Conservation (phyloP, 2,113 vertebrate genomes). For the Lethenteron camtschaticum region DNA sequence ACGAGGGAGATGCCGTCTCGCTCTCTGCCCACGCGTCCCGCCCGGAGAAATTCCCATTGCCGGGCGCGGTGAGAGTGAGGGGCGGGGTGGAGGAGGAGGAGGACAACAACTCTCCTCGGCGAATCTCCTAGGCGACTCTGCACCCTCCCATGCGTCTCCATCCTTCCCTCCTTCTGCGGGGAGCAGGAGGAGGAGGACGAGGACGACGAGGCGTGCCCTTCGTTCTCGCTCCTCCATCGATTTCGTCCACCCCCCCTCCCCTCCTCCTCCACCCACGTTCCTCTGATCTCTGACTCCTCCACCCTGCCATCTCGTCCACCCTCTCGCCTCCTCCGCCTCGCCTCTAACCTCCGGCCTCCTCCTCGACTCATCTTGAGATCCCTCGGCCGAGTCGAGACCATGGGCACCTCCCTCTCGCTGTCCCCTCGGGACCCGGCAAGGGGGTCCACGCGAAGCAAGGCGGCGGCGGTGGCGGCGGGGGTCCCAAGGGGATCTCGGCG, state of each 20-base stretch:
- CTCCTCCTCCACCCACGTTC: background rate
- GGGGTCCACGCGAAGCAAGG: conserved; percentile 20
- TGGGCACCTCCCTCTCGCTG: conserved; percentile 80
- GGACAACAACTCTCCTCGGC: background rate
- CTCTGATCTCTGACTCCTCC: conserved; percentile 12
- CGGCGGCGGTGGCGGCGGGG: conserved; percentile 22
- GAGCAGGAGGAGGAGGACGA: background rate
- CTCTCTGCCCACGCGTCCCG: conserved; percentile 6
- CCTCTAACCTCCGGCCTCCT: conserved; percentile 10
- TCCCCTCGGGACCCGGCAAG: conserved; percentile 24
- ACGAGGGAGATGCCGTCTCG: background rate
- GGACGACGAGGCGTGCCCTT: conserved; percentile 10
- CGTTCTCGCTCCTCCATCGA: background rate
- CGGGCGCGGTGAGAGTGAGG: conserved; percentile 3
- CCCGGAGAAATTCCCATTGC: conserved; percentile 9
- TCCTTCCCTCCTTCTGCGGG: background rate
- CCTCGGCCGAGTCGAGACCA: conserved; percentile 14
- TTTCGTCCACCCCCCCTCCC: background rate
- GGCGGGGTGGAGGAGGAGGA: background rate
- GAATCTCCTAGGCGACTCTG: conserved; percentile 1
- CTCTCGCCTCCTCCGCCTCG: conserved; percentile 12
- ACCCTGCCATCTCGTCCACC: conserved; percentile 11
- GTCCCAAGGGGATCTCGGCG: conserved; percentile 11
- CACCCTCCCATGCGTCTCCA: background rate
- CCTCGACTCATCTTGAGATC: conserved; percentile 11